phyloP scores from a whole-genome alignment of 2,888 invertebrate species.

The Ryuthela nishihirai region DNA sequence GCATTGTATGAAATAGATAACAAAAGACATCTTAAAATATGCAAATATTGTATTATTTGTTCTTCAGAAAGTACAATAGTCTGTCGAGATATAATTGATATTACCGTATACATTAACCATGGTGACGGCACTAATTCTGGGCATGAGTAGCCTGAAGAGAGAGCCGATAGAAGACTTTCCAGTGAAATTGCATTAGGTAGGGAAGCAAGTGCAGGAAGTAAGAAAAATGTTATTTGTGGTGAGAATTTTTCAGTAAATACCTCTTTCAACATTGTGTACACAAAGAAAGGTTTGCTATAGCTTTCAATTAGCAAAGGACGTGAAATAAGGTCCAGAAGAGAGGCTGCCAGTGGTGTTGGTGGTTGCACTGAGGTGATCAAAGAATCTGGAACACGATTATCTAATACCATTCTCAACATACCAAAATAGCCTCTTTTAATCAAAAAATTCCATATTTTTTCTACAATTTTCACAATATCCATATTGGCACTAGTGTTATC shows the following conservation, averaged over 20 bases:
- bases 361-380: conserved; percentile 64
- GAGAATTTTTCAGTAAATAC: conserved; percentile 65
- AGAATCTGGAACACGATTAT: conserved; percentile 63
- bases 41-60: conserved; percentile 28
- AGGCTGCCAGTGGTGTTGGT: conserved; percentile 68
- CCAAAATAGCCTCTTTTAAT: conserved; percentile 61
- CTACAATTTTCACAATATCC: conserved; percentile 1
- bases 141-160: conserved; percentile 15
- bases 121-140: conserved; percentile 54
- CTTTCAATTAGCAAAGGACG: conserved; percentile 60
- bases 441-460: conserved; percentile 43
- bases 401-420: conserved; percentile 66
- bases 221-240: conserved; percentile 64
- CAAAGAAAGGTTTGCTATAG: conserved; percentile 20
- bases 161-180: conserved; percentile 21
- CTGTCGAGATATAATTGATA: conserved; percentile 56
- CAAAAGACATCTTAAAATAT: conserved; percentile 22
- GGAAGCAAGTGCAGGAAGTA: conserved; percentile 65
- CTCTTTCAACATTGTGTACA: conserved; percentile 47
- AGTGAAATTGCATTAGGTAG: conserved; percentile 49
- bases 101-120: conserved; percentile 65
- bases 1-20: conserved; percentile 6
- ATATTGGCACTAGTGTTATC: conserved; percentile 37
- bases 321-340: conserved; percentile 69
- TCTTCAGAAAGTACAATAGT: conserved; percentile 15